phyloP scores from a whole-genome alignment of 1,140 invertebrate genomes.

The Andricus grossulariae region DNA sequence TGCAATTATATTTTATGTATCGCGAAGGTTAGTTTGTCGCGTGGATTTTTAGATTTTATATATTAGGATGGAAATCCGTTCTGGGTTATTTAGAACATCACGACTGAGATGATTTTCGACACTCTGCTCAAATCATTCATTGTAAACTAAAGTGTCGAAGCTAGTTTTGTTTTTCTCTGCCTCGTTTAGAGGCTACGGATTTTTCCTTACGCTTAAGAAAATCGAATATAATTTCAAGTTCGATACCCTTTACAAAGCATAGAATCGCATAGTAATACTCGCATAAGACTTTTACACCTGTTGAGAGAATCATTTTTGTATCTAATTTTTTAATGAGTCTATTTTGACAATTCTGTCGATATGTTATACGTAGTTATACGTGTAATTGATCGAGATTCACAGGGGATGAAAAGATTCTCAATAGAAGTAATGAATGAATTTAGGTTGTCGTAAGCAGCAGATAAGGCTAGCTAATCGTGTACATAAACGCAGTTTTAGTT shows the following conservation, averaged over 20 bases:
- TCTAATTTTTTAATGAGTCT: neutral
- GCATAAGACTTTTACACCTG: constrained; percentile 37
- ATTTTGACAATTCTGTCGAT: constrained; percentile 21
- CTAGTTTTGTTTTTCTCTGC: neutral
- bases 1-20: constrained; percentile 36
- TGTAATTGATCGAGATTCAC: constrained; percentile 19
- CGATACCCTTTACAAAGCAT: constrained; percentile 34
- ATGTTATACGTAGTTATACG: constrained; percentile 19
- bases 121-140: constrained; percentile 17
- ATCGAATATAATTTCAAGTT: constrained; percentile 30
- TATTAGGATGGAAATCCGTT: constrained; percentile 33
- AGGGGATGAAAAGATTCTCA: constrained; percentile 29
- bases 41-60: constrained; percentile 34
- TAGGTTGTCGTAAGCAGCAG: constrained; percentile 2
- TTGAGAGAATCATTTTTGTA: constrained; percentile 20
- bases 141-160: neutral
- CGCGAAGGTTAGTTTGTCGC: constrained; percentile 30
- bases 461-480: constrained; percentile 39
- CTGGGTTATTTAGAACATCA: neutral
- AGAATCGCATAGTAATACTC: constrained; percentile 29
- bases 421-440: constrained; percentile 27
- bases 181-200: neutral
- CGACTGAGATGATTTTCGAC: neutral
- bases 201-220: constrained; percentile 9
- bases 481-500: constrained; percentile 46